A percentile compares a stretch with the other conserved stretches of the same genome.
phyloP scores from a whole-genome alignment of 2,113 vertebrate genomes.

The Piprites chloris region DNA sequence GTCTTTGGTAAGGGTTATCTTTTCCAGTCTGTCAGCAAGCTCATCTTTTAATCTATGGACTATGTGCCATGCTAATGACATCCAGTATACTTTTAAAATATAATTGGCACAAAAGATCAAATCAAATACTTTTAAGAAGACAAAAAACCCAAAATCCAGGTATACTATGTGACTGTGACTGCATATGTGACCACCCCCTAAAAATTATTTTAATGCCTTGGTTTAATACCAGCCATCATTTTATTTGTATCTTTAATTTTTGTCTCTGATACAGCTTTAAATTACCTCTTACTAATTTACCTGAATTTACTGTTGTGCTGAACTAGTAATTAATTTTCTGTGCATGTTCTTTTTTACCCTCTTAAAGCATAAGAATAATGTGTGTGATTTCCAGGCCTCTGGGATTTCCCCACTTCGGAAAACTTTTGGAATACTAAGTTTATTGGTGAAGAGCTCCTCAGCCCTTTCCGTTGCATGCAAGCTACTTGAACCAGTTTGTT shows the following conservation, averaged over 20 bases:
- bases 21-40: neutral
- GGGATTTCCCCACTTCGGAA: neutral
- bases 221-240: neutral
- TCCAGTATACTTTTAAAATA: neutral
- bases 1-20: neutral
- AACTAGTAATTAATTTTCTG: neutral
- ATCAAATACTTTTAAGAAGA: neutral
- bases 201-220: neutral
- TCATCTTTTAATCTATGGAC: neutral
- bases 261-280: neutral
- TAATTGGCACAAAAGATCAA: neutral
- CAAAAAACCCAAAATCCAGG: neutral
- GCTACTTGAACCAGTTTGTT: neutral
- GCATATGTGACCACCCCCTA: accelerated
- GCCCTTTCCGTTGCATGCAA: neutral
- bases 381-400: neutral
- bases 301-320: neutral
- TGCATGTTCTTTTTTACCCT: neutral
- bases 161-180: neutral
- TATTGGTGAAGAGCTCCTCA: neutral
- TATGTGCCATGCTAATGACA: neutral
- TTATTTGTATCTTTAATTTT: neutral
- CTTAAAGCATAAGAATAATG: neutral
- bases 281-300: neutral
- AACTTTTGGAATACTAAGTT: neutral